Conservation (phyloP, 2,797 vertebrate genomes). For the Chiloscyllium punctatum region DNA sequence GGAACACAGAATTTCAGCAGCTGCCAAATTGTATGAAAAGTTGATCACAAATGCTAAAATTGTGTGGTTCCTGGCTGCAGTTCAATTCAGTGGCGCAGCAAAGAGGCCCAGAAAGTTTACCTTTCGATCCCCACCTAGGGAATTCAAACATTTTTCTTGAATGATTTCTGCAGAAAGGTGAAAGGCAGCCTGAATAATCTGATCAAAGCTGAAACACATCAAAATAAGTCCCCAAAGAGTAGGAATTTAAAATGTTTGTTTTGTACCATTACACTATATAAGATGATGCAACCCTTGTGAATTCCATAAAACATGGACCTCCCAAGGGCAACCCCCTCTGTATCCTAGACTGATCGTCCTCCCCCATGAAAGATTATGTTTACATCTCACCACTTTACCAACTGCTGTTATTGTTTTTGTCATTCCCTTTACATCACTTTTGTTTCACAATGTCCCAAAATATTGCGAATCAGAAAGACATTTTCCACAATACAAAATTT, state of each 20-base stretch:
- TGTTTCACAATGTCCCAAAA: background rate
- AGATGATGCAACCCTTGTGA: background rate
- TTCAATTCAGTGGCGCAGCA: background rate
- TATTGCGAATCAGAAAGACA: background rate
- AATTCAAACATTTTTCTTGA: background rate
- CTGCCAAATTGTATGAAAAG: background rate
- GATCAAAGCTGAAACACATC: background rate
- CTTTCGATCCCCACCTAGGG: background rate
- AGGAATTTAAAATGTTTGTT: background rate
- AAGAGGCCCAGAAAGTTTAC: background rate
- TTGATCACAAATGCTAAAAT: background rate
- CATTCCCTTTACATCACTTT: background rate
- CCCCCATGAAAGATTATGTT: constrained; percentile 1
- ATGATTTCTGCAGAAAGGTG: background rate
- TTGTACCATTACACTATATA: background rate
- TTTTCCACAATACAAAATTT: background rate
- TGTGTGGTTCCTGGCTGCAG: background rate
- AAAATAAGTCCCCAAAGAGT: background rate
- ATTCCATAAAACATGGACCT: background rate
- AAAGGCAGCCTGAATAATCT: background rate
- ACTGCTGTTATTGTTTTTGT: background rate
- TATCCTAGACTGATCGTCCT: background rate
- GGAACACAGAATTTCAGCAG: background rate
- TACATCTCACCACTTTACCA: background rate
- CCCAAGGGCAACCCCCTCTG: background rate